Evolutionary conservation across 2,797 vertebrate species (phyloP).

Genomic region (Corythornis leucogaster): DNA sequence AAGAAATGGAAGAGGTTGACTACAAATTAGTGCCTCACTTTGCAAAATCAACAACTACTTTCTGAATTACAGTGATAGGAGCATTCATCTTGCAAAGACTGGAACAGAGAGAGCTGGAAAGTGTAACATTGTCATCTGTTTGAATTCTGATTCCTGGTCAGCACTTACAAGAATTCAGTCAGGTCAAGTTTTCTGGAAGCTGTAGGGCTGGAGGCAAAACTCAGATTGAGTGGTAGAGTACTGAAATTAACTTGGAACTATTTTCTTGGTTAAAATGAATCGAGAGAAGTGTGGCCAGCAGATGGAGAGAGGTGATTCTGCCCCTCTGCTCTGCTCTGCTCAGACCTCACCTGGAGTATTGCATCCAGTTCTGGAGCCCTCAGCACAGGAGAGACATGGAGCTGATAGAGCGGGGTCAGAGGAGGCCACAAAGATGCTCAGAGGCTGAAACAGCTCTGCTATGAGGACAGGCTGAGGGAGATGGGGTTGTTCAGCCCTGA

Average conservation of each 20-base stretch:
- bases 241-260: not conserved
- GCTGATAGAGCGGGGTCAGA: too few relatives aligned
- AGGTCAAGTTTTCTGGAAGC: not conserved
- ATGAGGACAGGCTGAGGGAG: too few relatives aligned
- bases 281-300: too few relatives aligned
- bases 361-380: too few relatives aligned
- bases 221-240: not conserved
- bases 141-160: not conserved
- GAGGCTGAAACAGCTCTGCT: too few relatives aligned
- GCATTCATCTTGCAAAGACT: not conserved
- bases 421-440: too few relatives aligned
- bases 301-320: too few relatives aligned
- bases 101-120: not conserved
- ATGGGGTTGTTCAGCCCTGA: too few relatives aligned
- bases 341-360: too few relatives aligned
- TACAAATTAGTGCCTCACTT: not conserved
- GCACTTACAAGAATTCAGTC: not conserved
- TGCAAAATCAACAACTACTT: conserved; percentile 2
- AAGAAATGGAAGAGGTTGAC: not conserved
- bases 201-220: not conserved
- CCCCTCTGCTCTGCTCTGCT: too few relatives aligned
- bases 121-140: not conserved
- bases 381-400: too few relatives aligned
- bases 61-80: not conserved
- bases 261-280: conserved; percentile 7